Conservation (phyloP, 2,113 vertebrate genomes). For the Brienomyrus longianalis region DNA sequence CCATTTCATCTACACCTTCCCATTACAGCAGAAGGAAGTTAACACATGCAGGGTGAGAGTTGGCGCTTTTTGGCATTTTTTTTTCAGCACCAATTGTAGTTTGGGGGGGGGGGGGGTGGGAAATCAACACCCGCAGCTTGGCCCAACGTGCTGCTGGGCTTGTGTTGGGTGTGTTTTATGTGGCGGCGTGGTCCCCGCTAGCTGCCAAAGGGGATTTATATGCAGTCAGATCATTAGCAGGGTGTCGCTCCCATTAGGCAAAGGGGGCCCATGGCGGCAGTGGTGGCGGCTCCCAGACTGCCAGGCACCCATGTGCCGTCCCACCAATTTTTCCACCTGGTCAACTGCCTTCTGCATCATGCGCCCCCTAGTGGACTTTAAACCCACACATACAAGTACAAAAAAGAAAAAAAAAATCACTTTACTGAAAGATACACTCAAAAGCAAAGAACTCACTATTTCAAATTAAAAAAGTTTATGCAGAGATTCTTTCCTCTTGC, state of each 20-base stretch:
- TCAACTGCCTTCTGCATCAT: background rate
- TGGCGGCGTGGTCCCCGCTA: slow-evolving; percentile 80
- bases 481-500: background rate
- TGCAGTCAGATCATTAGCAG: slow-evolving; percentile 86
- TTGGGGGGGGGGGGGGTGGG: background rate
- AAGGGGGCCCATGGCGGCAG: slow-evolving; percentile 88
- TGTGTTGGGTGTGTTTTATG: slow-evolving; percentile 82
- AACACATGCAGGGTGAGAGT: slow-evolving; percentile 79
- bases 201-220: slow-evolving; percentile 84
- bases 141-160: slow-evolving; percentile 57
- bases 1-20: slow-evolving; percentile 83
- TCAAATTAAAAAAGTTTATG: background rate
- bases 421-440: background rate
- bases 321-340: background rate
- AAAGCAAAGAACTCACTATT: background rate
- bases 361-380: background rate
- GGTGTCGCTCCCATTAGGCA: slow-evolving; percentile 89
- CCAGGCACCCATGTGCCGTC: slow-evolving; percentile 47
- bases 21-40: slow-evolving; percentile 76
- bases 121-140: slow-evolving; percentile 3
- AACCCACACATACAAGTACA: background rate
- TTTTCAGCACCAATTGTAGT: slow-evolving; percentile 57
- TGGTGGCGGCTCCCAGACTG: slow-evolving; percentile 82
- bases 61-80: slow-evolving; percentile 76
- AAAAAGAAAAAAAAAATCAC: background rate